Evolutionary conservation across 1,140 invertebrate species (phyloP).

Genomic region (Ectropis grisescens): DNA sequence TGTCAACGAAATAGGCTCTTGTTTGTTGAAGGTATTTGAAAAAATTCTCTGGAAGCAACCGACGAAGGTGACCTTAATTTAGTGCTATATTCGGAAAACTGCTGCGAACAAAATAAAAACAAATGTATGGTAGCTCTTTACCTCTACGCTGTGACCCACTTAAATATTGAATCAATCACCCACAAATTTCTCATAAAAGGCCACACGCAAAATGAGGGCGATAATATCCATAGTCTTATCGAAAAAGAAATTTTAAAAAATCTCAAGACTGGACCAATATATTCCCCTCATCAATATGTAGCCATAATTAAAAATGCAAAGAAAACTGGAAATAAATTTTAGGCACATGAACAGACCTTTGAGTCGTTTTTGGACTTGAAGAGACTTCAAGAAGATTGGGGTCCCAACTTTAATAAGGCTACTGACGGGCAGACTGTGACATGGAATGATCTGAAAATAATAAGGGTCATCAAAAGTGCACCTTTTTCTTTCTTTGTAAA

Average conservation of each 20-base stretch:
- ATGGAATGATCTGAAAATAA: conserved; percentile 24
- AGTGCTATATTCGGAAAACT: conserved; percentile 50
- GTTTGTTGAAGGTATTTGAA: conserved; percentile 33
- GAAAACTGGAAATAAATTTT: conserved; percentile 10
- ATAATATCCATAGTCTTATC: conserved; percentile 40
- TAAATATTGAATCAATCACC: conserved; percentile 34
- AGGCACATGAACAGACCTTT: conserved; percentile 11
- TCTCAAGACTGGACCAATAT: neutral
- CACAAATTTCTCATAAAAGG: conserved; percentile 43
- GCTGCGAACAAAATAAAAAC: conserved; percentile 55
- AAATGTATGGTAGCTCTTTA: conserved; percentile 36
- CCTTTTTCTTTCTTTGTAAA: conserved; percentile 12
- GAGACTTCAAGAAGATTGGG: conserved; percentile 17
- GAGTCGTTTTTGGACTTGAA: conserved; percentile 15
- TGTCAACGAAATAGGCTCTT: conserved; percentile 53
- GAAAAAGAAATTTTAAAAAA: conserved; percentile 12
- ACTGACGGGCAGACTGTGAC: conserved; percentile 11
- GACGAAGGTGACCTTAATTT: conserved; percentile 21
- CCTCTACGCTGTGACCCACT: conserved; percentile 22
- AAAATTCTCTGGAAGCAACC: conserved; percentile 8
- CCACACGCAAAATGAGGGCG: conserved; percentile 50
- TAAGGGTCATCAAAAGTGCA: conserved; percentile 10
- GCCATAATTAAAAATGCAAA: conserved; percentile 7
- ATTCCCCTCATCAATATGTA: neutral
- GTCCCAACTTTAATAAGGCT: conserved; percentile 21